phyloP scores from a whole-genome alignment of 64 coral and sea anemone genomes.

The Acropora yongei region DNA sequence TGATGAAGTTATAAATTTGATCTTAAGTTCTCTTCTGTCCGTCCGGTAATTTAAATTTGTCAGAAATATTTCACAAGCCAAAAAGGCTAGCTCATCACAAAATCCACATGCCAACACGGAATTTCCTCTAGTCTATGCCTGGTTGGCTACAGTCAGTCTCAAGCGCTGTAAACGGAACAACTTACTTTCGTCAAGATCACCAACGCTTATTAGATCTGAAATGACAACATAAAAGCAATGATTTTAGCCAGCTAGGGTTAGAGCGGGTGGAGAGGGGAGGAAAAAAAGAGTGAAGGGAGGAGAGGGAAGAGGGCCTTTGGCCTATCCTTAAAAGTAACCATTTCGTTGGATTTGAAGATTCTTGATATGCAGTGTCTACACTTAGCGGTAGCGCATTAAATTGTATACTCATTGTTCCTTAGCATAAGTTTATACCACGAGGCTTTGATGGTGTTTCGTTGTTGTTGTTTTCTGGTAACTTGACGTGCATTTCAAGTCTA shows the following conservation, averaged over 20 bases:
- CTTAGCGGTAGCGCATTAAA: not conserved
- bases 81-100: no score
- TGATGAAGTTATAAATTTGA: no score
- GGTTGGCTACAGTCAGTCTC: no score
- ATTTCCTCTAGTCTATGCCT: no score
- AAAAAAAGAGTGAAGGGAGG: no score
- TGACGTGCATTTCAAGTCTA: slow-evolving; percentile 36
- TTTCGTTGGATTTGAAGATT: not conserved
- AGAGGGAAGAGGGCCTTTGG: no score
- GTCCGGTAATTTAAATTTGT: no score
- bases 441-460: not conserved
- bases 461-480: slow-evolving; percentile 34
- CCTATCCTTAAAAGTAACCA: not conserved
- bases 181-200: slow-evolving; percentile 14
- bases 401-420: not conserved
- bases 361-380: not conserved
- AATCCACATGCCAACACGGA: no score
- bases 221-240: not conserved
- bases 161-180: not conserved
- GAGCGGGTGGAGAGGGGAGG: no score
- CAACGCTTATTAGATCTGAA: slow-evolving; percentile 14
- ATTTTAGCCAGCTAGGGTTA: no score
- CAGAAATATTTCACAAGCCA: no score
- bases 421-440: not conserved
- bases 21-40: no score